phyloP scores from a whole-genome alignment of 2,888 invertebrate species.

The Drosophila subsilvestris region DNA sequence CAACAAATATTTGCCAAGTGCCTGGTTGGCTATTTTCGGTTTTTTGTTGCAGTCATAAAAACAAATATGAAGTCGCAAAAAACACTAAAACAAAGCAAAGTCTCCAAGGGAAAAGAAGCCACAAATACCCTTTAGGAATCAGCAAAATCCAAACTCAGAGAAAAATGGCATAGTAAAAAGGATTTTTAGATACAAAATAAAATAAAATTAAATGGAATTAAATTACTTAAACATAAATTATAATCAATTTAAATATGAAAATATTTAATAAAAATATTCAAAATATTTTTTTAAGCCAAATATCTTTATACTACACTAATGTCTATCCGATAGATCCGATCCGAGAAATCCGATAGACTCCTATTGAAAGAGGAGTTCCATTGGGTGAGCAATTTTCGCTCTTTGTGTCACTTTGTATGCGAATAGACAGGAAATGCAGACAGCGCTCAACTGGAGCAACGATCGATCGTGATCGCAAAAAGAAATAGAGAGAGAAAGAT shows the following conservation, averaged over 20 bases:
- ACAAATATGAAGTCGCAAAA: conserved; percentile 16
- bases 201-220: too few relatives aligned
- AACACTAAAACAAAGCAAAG: neutral
- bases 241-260: too few relatives aligned
- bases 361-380: neutral
- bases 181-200: too few relatives aligned
- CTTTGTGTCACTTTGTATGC: conserved; percentile 33
- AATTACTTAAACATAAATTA: too few relatives aligned
- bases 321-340: too few relatives aligned
- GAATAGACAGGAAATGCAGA: conserved; percentile 24
- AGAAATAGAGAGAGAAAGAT: neutral
- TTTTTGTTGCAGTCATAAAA: conserved; percentile 31
- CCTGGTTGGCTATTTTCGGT: conserved; percentile 11
- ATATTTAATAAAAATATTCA: too few relatives aligned
- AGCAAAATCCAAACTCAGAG: neutral
- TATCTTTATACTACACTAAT: too few relatives aligned
- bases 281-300: too few relatives aligned
- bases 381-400: neutral
- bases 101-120: neutral
- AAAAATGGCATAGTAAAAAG: too few relatives aligned
- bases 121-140: neutral
- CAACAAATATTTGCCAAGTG: conserved; percentile 24
- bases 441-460: conserved; percentile 19
- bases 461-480: conserved; percentile 20
- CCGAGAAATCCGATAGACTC: neutral